Percentiles rank a stretch among this genome's conserved stretches.
phyloP scores from a whole-genome alignment of 2,797 vertebrate species.

The Arrhamphus sclerolepis region DNA sequence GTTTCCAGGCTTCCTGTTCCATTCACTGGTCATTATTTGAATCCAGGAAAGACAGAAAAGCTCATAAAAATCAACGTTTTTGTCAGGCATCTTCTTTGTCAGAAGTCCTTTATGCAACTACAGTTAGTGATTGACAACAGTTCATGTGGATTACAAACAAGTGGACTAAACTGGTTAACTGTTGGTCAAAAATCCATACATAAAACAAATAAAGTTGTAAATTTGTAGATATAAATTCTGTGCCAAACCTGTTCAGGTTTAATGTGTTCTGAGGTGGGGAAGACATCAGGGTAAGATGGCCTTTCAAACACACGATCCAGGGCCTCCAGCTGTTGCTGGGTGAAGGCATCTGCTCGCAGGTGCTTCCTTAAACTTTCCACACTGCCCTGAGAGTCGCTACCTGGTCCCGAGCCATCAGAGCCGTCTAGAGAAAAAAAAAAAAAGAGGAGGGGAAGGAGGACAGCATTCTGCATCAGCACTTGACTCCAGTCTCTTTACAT shows the following conservation, averaged over 20 bases:
- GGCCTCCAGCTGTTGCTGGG: conserved; percentile 99
- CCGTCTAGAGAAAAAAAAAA: conserved; percentile 83
- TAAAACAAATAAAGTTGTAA: too few species aligned
- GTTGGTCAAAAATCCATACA: too few species aligned
- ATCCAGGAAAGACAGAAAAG: background rate
- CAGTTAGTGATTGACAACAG: too few species aligned
- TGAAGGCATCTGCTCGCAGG: conserved; percentile 98
- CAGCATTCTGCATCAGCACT: conserved; percentile 39
- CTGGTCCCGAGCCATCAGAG: conserved; percentile 96
- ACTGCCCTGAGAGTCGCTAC: conserved; percentile 98
- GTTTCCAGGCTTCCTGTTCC: conserved; percentile 2
- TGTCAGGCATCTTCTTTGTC: background rate
- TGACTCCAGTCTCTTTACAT: conserved; percentile 20
- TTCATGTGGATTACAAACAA: too few species aligned
- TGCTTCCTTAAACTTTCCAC: conserved; percentile 99
- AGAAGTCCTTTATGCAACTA: too few species aligned
- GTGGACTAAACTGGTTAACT: too few species aligned
- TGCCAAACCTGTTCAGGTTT: conserved; percentile 95
- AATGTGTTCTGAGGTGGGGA: conserved; percentile 98
- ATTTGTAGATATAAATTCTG: conserved; percentile 4
- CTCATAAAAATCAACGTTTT: background rate
- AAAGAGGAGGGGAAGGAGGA: conserved; percentile 15
- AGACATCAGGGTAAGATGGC: conserved; percentile 97
- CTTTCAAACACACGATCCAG: conserved; percentile 99
- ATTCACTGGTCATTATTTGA: background rate